Evolutionary conservation across 1,140 invertebrate species (phyloP).

Genomic region (Papilio polytes): DNA sequence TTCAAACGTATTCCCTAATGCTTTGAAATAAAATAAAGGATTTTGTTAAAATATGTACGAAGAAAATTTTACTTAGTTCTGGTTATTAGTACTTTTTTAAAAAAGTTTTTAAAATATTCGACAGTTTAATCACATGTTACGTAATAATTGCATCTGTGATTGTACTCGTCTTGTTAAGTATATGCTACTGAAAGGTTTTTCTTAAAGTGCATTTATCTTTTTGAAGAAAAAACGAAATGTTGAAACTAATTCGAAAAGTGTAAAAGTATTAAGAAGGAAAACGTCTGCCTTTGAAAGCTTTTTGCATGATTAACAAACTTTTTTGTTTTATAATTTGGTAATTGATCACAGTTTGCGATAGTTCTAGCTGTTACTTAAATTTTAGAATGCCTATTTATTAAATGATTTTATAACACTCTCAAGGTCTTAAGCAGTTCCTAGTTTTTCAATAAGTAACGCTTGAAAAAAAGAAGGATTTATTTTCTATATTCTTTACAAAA

Average conservation of each 20-base stretch:
- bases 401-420: not conserved
- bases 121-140: too few relatives aligned
- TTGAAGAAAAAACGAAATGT: too few relatives aligned
- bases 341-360: conserved; percentile 44
- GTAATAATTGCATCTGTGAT: too few relatives aligned
- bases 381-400: not conserved
- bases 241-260: conserved; percentile 27
- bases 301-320: conserved; percentile 56
- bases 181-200: too few relatives aligned
- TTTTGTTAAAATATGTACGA: not conserved
- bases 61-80: not conserved
- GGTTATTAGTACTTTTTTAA: not conserved
- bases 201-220: too few relatives aligned
- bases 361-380: not conserved
- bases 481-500: too few relatives aligned
- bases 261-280: conserved; percentile 20
- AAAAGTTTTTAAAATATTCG: too few relatives aligned
- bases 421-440: too few relatives aligned
- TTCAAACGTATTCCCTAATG: not conserved
- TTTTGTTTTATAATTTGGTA: conserved; percentile 57
- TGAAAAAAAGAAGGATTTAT: too few relatives aligned
- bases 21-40: not conserved
- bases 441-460: too few relatives aligned
- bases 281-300: conserved; percentile 6
- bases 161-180: too few relatives aligned